Evolutionary conservation across 2,888 invertebrate genomes (phyloP), one percentile per base, ranked within the genome.

Genomic region (Drepana falcataria): DNA sequence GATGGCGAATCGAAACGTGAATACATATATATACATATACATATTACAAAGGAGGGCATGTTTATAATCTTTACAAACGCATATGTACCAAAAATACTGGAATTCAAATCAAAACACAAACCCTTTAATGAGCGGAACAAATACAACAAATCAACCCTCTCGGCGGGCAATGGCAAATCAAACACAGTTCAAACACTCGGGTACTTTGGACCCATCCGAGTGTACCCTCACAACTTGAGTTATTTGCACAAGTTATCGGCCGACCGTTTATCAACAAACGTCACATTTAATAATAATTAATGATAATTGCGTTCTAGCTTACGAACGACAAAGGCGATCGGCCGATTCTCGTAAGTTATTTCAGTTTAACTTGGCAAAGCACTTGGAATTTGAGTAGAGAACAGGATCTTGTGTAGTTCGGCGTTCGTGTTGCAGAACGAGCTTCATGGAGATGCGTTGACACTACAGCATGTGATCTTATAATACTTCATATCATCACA

Each of bases 261-360:
- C 77, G 67, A 66, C 83, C 88, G 87, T 90, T 89, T 87, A 89
- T 90, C 90, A 88, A 77, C 65, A 66, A 81, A 73, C 82, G 89
- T 89, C 89, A 85, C 86, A 87, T 91, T 90, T 91, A 91, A 91
- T 91, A 89, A 91, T 91, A 88, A 91, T 90, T 88, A 90, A 91
- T 90, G 90, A 87, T 91, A 91, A 91, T 91, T 91, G 90, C 88
- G 84, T 84, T 79, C 81, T 77, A 86, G 91, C 90, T 90, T 88
- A 89, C 77, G 77, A 77, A 73, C 80, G 76, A 77, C 85, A 86
- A 87, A 90, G 87, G 88, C 91, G 88, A 90, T 90, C 86, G 90
- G 86, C 83, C 88, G 85, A 88, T 87, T 83, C 87, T 74, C 81
- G 79, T 87, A 90, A 90, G 86, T 90, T 87, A 88, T 88, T 90